Percentiles rank a stretch among this genome's conserved stretches.
These are phyloP conservation scores for Anguilla marmorata DNA, from an alignment of 2,797 vertebrate genomes.

Conservation along the genomic window DNA sequence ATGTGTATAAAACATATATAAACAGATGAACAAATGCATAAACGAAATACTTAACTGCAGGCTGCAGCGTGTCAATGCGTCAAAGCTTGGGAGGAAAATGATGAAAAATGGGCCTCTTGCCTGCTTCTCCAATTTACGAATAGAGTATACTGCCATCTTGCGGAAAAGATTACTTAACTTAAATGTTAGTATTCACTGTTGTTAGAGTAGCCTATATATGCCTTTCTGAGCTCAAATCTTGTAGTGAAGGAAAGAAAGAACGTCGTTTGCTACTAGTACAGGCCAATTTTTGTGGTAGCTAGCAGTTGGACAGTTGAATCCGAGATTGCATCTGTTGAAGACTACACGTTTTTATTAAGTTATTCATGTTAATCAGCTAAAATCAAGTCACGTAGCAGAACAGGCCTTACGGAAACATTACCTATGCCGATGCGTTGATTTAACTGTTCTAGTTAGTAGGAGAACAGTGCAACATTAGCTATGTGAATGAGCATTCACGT, in stretches of 20 bases:
- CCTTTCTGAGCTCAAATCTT: too few relatives aligned
- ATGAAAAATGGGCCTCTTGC: not conserved
- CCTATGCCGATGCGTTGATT: too few relatives aligned
- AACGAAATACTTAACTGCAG: not conserved
- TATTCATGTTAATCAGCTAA: not conserved
- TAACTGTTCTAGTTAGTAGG: too few relatives aligned
- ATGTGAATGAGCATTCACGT: too few relatives aligned
- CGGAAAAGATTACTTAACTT: not conserved
- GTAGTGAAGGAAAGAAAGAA: too few relatives aligned
- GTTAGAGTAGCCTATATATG: not conserved
- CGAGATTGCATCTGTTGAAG: not conserved
- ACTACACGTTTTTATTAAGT: not conserved
- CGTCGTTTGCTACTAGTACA: too few relatives aligned
- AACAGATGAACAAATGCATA: not conserved
- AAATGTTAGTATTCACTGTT: not conserved
- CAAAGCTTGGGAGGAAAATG: not conserved
- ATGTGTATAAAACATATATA: not conserved
- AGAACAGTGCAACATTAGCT: too few relatives aligned
- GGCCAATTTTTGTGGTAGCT: not conserved
- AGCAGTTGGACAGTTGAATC: not conserved
- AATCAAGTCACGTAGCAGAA: not conserved
- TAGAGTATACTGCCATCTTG: not conserved
- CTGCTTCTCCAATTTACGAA: not conserved
- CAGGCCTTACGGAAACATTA: too few relatives aligned
- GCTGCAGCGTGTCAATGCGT: not conserved